phyloP scores from a whole-genome alignment of 2,888 invertebrate species.

The Drosophila paracracens region DNA sequence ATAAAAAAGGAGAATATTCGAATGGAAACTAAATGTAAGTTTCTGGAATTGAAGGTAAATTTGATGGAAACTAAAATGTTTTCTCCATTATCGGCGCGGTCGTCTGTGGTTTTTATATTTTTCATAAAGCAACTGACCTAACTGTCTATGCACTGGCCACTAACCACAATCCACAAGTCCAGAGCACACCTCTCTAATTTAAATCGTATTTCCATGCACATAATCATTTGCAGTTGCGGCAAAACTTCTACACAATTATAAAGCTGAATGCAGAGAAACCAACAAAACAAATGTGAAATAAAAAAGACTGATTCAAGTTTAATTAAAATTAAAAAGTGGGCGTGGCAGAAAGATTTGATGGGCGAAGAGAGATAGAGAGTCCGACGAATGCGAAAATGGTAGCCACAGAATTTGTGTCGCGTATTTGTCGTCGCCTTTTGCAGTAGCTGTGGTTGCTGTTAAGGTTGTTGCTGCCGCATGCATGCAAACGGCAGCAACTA shows the following conservation, averaged over 20 bases:
- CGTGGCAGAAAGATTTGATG: conserved; percentile 7
- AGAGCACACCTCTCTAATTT: conserved; percentile 5
- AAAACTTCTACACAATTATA: conserved; percentile 66
- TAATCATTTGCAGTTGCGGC: conserved; percentile 53
- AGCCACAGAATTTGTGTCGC: conserved; percentile 58
- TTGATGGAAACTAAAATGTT: neutral
- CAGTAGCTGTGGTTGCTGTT: conserved; percentile 20
- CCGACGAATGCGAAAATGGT: conserved; percentile 42
- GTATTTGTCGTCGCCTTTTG: conserved; percentile 58
- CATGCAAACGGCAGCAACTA: conserved; percentile 41
- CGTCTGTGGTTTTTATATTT: too few relatives aligned
- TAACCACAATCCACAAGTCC: neutral
- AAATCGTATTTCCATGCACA: conserved; percentile 50
- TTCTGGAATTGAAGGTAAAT: neutral
- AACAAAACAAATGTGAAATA: conserved; percentile 19
- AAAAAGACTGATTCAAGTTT: conserved; percentile 52
- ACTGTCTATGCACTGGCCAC: conserved; percentile 19
- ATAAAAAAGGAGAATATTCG: neutral
- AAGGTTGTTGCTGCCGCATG: conserved; percentile 33
- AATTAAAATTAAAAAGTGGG: conserved; percentile 69
- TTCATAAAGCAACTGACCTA: neutral
- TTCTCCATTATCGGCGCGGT: neutral
- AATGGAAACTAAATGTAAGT: neutral
- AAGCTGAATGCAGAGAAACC: conserved; percentile 24
- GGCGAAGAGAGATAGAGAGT: conserved; percentile 5